Evolutionary conservation across 2,113 vertebrate genomes (phyloP).

Genomic region (Sceloporus undulatus): DNA sequence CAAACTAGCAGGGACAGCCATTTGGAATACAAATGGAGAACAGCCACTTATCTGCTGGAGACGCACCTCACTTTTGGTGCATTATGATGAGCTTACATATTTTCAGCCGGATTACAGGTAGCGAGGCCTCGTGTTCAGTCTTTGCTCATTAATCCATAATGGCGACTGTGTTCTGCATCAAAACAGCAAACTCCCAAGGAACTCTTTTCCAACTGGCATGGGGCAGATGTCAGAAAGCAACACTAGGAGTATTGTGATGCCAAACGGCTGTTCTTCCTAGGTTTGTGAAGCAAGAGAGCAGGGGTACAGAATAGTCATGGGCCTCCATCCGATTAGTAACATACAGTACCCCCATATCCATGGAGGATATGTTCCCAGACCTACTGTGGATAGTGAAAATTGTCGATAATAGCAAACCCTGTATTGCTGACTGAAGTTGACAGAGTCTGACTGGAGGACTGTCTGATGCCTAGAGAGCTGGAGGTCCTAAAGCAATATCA

Average conservation of each 20-base stretch:
- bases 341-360: too few relatives aligned
- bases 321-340: background rate
- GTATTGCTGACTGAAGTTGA: too few relatives aligned
- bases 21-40: constrained; percentile 23
- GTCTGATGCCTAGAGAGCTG: background rate
- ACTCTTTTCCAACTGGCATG: background rate
- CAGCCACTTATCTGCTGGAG: background rate
- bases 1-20: background rate
- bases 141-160: background rate
- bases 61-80: background rate
- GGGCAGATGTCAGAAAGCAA: background rate
- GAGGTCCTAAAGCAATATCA: too few relatives aligned
- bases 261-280: background rate
- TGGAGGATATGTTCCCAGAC: too few relatives aligned
- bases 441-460: background rate
- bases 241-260: background rate
- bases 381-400: too few relatives aligned
- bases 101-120: background rate
- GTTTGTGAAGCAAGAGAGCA: background rate
- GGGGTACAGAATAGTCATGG: too few relatives aligned
- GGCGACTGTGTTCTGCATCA: background rate
- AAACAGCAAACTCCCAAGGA: background rate
- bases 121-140: background rate
- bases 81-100: too few relatives aligned
- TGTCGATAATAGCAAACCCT: too few relatives aligned